These are phyloP conservation scores for Zygaena filipendulae DNA, from an alignment of 2,888 invertebrate species.

Conservation along the genomic window DNA sequence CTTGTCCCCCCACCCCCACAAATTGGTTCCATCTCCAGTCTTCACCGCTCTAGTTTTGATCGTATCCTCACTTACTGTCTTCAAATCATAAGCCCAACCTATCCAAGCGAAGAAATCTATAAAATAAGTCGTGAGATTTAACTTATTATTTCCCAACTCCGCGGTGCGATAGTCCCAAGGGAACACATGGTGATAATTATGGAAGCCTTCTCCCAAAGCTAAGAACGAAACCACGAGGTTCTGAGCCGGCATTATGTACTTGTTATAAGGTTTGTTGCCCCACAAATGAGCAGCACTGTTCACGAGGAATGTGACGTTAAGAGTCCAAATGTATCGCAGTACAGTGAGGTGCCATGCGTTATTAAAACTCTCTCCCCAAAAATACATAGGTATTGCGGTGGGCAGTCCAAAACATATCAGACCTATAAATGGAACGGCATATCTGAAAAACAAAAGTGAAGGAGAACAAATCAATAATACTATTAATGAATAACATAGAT, in stretches of 20 bases:
- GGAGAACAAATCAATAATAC: too few relatives aligned
- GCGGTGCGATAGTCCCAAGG: conserved; percentile 39
- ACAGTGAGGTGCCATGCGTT: conserved; percentile 48
- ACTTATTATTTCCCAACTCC: conserved; percentile 26
- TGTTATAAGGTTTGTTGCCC: conserved; percentile 55
- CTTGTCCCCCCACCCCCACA: too few relatives aligned
- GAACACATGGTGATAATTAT: conserved; percentile 36
- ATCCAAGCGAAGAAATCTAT: conserved; percentile 33
- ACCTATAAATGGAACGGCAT: conserved; percentile 22
- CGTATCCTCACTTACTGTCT: conserved; percentile 22
- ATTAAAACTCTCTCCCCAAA: conserved; percentile 67
- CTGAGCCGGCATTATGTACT: conserved; percentile 25
- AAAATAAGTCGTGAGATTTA: conserved; percentile 26
- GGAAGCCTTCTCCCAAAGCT: conserved; percentile 35
- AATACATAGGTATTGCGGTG: conserved; percentile 64
- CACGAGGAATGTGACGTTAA: conserved; percentile 74
- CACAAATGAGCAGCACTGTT: conserved; percentile 72
- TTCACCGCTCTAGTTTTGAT: conserved; percentile 18
- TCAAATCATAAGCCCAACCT: conserved; percentile 41
- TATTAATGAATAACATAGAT: neutral
- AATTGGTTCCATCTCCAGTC: conserved; percentile 26
- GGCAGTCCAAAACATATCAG: conserved; percentile 50
- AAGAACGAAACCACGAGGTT: conserved; percentile 20
- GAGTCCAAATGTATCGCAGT: conserved; percentile 62
- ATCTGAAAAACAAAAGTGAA: conserved; percentile 42